Evolutionary conservation across 1,140 invertebrate species (phyloP).

Genomic region (Drosophila setifemur): DNA sequence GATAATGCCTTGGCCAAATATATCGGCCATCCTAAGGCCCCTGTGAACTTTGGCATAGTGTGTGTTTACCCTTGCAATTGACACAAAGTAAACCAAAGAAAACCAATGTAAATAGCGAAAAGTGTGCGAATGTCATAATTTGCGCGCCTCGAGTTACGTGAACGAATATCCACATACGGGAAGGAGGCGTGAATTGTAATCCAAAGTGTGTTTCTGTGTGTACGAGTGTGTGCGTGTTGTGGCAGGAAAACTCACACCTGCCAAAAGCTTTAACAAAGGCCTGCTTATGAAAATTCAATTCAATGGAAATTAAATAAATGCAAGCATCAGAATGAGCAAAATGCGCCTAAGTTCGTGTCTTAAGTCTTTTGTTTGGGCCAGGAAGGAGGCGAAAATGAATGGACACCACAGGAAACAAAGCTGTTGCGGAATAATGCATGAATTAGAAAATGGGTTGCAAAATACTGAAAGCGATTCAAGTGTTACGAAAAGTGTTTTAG

Average conservation of each 20-base stretch:
- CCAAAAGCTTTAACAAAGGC: conserved; percentile 23
- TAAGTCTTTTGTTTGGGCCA: conserved; percentile 59
- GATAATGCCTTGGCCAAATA: conserved; percentile 23
- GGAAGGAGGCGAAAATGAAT: conserved; percentile 4
- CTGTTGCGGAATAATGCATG: neutral
- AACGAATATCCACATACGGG: conserved; percentile 39
- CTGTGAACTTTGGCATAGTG: conserved; percentile 24
- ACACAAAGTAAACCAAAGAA: conserved; percentile 12
- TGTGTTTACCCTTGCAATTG: conserved; percentile 36
- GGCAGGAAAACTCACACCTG: conserved; percentile 4
- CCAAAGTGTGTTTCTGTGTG: neutral
- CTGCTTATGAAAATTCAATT: conserved; percentile 12
- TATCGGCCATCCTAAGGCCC: conserved; percentile 1
- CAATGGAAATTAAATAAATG: conserved; percentile 11
- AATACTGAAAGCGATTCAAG: no score
- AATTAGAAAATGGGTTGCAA: conserved; percentile 1
- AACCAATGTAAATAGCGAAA: conserved; percentile 32
- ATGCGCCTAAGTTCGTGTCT: conserved; percentile 48
- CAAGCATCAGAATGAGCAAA: neutral
- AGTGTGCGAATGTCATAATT: conserved; percentile 65
- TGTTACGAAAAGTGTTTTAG: no score
- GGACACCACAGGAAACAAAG: conserved; percentile 8
- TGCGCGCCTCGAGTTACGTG: conserved; percentile 52
- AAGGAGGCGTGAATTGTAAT: conserved; percentile 28
- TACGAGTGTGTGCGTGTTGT: conserved; percentile 15